Percentiles rank a stretch among this genome's conserved stretches.
phyloP scores from a whole-genome alignment of 1,140 invertebrate species.

The Vanessa atalanta region DNA sequence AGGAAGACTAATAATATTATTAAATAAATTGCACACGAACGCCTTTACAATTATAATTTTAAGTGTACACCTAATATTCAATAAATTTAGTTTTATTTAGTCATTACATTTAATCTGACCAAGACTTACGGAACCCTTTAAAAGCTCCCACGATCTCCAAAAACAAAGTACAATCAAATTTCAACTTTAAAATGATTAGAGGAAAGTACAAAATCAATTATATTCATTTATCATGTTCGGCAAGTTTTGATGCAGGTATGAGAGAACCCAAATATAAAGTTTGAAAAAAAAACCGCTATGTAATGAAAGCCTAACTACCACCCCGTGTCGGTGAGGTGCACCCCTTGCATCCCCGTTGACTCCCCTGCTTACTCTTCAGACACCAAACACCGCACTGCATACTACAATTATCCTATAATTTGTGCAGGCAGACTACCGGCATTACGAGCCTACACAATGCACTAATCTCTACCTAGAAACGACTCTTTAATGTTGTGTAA shows the following conservation, averaged over 20 bases:
- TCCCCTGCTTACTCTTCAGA: conserved; percentile 42
- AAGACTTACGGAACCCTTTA: neutral
- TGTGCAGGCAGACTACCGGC: conserved; percentile 29
- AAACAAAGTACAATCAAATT: neutral
- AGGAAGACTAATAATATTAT: neutral
- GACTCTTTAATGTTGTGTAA: neutral
- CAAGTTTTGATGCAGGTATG: conserved; percentile 18
- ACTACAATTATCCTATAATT: conserved; percentile 42
- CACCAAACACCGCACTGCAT: conserved; percentile 36
- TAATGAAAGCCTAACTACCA: conserved; percentile 43
- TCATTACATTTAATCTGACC: neutral
- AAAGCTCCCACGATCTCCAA: neutral
- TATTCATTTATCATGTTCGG: neutral
- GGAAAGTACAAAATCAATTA: neutral
- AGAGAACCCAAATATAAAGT: conserved; percentile 33
- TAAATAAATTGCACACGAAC: neutral
- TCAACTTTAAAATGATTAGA: neutral
- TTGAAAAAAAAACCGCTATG: conserved; percentile 39
- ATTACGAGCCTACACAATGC: conserved; percentile 20
- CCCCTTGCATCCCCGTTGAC: conserved; percentile 25
- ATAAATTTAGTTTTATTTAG: too few relatives aligned
- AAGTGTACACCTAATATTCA: neutral
- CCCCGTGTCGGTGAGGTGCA: conserved; percentile 30
- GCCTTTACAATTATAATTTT: conserved; percentile 4
- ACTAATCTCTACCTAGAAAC: conserved; percentile 17